Evolutionary conservation across 2,888 invertebrate genomes (phyloP).

Genomic region (Euphydryas editha): DNA sequence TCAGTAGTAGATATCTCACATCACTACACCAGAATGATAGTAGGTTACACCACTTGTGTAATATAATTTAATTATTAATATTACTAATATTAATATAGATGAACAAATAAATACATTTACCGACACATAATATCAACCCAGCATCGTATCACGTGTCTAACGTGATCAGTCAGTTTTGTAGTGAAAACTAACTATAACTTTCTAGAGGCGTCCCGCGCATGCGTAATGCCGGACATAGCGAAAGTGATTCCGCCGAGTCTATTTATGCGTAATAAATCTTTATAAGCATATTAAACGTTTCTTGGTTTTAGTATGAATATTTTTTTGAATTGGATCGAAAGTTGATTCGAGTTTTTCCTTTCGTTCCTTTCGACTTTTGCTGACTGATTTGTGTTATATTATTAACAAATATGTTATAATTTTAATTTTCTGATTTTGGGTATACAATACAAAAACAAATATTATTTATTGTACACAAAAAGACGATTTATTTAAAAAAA

Average conservation of each 20-base stretch:
- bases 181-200: constrained; percentile 51
- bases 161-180: constrained; percentile 20
- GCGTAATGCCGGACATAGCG: constrained; percentile 50
- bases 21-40: too few relatives aligned
- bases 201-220: constrained; percentile 50
- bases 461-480: too few relatives aligned
- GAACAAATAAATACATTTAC: constrained; percentile 9
- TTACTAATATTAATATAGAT: background rate
- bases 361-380: background rate
- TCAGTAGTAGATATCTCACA: too few relatives aligned
- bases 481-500: too few relatives aligned
- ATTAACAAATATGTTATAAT: background rate
- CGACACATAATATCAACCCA: background rate
- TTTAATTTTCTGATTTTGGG: too few relatives aligned
- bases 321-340: constrained; percentile 6
- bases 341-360: background rate
- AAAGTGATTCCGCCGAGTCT: constrained; percentile 42
- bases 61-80: too few relatives aligned
- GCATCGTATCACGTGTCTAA: constrained; percentile 27
- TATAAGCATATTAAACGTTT: constrained; percentile 27
- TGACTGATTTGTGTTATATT: background rate
- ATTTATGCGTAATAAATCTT: constrained; percentile 38
- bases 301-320: background rate
- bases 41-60: too few relatives aligned
- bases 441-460: too few relatives aligned